These are phyloP conservation scores for Sciurus carolinensis DNA, from an alignment of 2,797 vertebrate species.

Conservation along the genomic window DNA sequence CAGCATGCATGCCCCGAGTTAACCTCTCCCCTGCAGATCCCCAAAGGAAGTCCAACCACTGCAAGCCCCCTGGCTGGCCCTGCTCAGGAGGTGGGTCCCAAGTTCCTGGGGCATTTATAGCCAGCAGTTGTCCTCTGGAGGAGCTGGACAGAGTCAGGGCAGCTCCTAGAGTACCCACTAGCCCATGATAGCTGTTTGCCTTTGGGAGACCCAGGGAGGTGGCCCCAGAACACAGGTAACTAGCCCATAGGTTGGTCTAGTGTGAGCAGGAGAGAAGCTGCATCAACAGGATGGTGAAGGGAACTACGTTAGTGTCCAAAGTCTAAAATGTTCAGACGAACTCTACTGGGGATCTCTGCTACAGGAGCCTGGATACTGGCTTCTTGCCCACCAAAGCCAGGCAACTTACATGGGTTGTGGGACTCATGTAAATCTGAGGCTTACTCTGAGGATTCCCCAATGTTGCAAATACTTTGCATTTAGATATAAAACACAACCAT, in stretches of 20 bases:
- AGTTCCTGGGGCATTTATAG: not conserved
- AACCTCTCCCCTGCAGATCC: not conserved
- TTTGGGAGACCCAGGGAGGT: not conserved
- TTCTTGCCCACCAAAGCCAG: not conserved
- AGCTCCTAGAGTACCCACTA: too few relatives aligned
- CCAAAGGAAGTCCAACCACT: not conserved
- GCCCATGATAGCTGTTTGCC: not conserved
- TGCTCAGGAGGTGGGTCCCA: not conserved
- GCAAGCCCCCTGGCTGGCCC: not conserved
- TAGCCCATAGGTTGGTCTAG: not conserved
- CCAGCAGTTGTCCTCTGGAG: not conserved
- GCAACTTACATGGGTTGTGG: rapidly evolving
- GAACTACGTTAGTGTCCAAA: not conserved
- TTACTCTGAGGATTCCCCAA: not conserved
- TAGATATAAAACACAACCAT: not conserved
- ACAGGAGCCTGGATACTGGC: rapidly evolving
- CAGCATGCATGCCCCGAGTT: not conserved
- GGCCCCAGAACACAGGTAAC: not conserved
- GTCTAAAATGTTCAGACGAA: not conserved
- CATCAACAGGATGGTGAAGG: not conserved
- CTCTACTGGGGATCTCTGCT: not conserved
- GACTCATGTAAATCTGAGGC: not conserved
- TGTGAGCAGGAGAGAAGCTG: not conserved
- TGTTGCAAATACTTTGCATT: not conserved
- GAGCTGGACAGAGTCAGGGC: not conserved